These are phyloP conservation scores for Cinara cedri DNA, from an alignment of 2,888 invertebrate genomes.

Conservation along the genomic window DNA sequence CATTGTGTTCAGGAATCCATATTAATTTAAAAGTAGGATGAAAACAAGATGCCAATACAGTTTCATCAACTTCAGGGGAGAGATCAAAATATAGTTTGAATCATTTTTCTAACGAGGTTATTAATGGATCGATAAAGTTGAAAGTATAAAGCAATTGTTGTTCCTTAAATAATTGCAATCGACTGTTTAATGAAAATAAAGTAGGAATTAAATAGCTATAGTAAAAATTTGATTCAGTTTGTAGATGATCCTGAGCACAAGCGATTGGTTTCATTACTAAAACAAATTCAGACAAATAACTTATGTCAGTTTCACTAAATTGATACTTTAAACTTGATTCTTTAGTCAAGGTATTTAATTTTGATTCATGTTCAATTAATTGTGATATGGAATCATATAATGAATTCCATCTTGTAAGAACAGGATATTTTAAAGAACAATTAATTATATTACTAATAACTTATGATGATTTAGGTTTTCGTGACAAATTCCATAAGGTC, in stretches of 20 bases:
- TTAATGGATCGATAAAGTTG: neutral
- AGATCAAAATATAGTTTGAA: neutral
- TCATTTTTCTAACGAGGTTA: neutral
- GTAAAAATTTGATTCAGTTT: neutral
- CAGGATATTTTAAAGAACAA: too few species aligned
- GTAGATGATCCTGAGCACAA: constrained; percentile 2
- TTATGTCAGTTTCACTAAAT: too few species aligned
- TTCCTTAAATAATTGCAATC: neutral
- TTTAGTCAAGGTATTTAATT: too few species aligned
- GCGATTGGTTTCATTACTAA: neutral
- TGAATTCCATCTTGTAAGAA: too few species aligned
- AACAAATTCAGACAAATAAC: neutral
- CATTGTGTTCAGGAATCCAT: neutral
- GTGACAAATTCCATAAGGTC: neutral
- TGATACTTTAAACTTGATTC: too few species aligned
- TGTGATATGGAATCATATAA: too few species aligned
- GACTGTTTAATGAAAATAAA: constrained; percentile 1
- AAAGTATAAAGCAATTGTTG: neutral
- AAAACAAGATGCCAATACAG: constrained; percentile 2
- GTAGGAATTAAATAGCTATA: too few species aligned
- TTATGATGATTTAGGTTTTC: too few species aligned
- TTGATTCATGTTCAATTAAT: too few species aligned
- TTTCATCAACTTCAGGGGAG: too few species aligned
- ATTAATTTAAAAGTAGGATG: constrained; percentile 2
- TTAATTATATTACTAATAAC: too few species aligned